phyloP scores from a whole-genome alignment of 2,888 invertebrate species.

The Ophion costatus region DNA sequence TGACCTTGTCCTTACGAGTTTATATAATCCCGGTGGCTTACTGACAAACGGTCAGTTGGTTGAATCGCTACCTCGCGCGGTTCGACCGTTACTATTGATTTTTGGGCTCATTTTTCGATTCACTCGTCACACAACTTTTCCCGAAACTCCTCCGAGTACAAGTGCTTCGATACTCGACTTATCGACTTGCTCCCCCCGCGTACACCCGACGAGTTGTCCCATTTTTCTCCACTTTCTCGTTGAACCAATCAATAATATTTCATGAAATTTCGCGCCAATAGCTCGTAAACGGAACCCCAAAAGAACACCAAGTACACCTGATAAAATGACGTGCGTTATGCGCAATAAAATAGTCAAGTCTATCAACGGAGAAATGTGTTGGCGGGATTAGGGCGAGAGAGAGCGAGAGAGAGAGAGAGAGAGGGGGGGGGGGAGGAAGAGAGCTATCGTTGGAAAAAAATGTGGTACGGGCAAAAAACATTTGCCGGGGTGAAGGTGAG shows the following conservation, averaged over 20 bases:
- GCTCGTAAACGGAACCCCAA: neutral
- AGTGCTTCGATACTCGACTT: too few species aligned
- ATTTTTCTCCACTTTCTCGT: too few species aligned
- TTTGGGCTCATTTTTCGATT: neutral
- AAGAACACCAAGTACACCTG: neutral
- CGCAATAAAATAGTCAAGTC: neutral
- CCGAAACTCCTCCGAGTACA: too few species aligned
- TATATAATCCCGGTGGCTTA: slow-evolving; percentile 78
- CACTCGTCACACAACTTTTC: neutral
- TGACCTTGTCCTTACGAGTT: slow-evolving; percentile 80
- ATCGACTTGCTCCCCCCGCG: too few species aligned
- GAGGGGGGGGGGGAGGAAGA: too few species aligned
- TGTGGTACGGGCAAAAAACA: neutral
- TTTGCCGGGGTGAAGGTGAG: neutral
- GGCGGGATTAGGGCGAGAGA: neutral
- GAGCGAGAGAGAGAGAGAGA: too few species aligned
- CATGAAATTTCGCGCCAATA: neutral
- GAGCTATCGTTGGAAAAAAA: neutral
- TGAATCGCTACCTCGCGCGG: slow-evolving; percentile 63
- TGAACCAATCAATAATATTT: neutral
- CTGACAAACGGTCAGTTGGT: slow-evolving; percentile 70
- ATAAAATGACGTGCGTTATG: neutral
- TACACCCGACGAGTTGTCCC: too few species aligned
- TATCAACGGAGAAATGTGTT: neutral
- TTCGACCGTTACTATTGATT: slow-evolving; percentile 48